Percentiles rank a stretch among this genome's conserved stretches.
Conservation (phyloP, 2,888 invertebrate species). For the Pardosa pseudoannulata region DNA sequence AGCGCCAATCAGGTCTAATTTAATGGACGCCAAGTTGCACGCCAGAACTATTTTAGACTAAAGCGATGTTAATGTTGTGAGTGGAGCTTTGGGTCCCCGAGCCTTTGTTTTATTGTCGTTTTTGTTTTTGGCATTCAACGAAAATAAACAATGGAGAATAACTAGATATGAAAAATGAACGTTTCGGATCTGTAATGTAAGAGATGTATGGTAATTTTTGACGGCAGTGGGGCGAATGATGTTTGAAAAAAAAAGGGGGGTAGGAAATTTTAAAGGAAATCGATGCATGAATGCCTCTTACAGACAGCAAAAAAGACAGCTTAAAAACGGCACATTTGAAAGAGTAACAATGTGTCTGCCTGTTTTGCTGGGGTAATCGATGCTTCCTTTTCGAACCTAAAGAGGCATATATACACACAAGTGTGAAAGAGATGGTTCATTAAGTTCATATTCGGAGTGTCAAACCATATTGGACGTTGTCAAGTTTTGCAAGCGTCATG, state of each 20-base stretch:
- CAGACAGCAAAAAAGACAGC: too few species aligned
- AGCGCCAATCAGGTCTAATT: slow-evolving; percentile 67
- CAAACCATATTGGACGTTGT: too few species aligned
- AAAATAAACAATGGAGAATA: background rate
- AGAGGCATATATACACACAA: too few species aligned
- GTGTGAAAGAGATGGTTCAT: too few species aligned
- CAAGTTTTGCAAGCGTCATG: too few species aligned
- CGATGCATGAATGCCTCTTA: background rate
- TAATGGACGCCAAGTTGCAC: slow-evolving; percentile 38
- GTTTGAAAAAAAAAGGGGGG: background rate
- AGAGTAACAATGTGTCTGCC: too few species aligned
- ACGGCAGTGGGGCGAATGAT: background rate
- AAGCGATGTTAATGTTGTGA: background rate
- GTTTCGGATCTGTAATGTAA: background rate
- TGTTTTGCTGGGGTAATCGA: too few species aligned
- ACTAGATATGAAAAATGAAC: slow-evolving; percentile 6
- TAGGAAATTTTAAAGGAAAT: background rate
- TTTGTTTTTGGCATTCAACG: background rate
- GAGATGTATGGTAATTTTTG: background rate
- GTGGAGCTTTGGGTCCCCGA: background rate
- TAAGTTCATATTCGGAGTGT: too few species aligned
- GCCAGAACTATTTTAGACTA: background rate
- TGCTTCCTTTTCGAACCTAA: too few species aligned
- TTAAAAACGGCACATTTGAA: too few species aligned
- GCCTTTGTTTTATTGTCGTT: background rate